Evolutionary conservation across 2,797 vertebrate species (phyloP).

Genomic region (Xenopus petersii): DNA sequence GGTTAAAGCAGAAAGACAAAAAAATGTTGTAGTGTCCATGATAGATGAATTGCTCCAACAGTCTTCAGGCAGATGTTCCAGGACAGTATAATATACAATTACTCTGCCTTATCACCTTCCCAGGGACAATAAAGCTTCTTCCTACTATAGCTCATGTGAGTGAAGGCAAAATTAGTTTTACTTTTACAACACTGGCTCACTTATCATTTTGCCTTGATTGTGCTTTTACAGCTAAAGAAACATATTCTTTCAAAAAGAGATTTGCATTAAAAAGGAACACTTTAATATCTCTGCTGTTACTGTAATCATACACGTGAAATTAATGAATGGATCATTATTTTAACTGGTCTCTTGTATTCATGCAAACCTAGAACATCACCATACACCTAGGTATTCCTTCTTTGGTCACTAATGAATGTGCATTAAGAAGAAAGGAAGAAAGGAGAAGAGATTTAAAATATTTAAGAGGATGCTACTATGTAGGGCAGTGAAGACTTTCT

Average conservation of each 20-base stretch:
- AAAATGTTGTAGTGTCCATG: conserved; percentile 76
- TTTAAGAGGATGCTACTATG: too few species aligned
- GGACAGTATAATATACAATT: conserved; percentile 99
- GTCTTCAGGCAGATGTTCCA: conserved; percentile 98
- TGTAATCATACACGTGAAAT: neutral
- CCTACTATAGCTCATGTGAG: conserved; percentile 96
- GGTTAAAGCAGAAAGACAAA: conserved; percentile 77
- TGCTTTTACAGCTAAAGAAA: conserved; percentile 75
- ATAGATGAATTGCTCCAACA: conserved; percentile 95
- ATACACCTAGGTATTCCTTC: neutral
- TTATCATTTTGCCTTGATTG: conserved; percentile 84
- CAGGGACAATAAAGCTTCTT: conserved; percentile 98
- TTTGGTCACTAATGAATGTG: neutral
- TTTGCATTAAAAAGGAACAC: neutral
- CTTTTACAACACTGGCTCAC: conserved; percentile 92
- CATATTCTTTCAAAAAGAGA: conserved; percentile 63
- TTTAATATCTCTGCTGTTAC: neutral
- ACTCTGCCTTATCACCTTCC: conserved; percentile 99
- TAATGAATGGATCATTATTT: neutral
- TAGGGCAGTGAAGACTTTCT: neutral
- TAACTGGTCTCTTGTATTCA: neutral
- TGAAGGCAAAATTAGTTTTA: conserved; percentile 98
- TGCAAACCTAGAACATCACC: neutral
- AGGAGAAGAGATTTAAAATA: neutral
- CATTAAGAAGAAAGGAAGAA: neutral